phyloP scores from a whole-genome alignment of 1,140 invertebrate species.

The Aporrectodea caliginosa region DNA sequence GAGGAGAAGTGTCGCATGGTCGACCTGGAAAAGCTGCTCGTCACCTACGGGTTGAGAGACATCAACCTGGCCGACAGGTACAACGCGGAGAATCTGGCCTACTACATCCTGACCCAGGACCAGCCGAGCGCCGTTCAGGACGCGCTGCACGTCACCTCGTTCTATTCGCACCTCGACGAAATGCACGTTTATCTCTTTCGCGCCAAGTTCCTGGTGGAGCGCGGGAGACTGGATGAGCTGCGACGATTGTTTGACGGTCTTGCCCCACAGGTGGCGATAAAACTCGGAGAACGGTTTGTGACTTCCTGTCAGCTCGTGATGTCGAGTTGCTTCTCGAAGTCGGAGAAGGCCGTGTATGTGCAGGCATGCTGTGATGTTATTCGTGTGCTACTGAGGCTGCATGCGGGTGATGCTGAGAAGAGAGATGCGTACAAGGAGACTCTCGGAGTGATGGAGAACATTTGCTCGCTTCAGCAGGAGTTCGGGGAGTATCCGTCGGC shows the following conservation, averaged over 20 bases:
- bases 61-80: slow-evolving; percentile 18
- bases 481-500: not conserved
- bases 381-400: not conserved
- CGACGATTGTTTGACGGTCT: not conserved
- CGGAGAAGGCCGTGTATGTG: not conserved
- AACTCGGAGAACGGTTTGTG: not conserved
- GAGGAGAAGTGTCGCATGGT: slow-evolving; percentile 39
- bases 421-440: not conserved
- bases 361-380: not conserved
- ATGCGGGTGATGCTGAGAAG: too few species aligned
- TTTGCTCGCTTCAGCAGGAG: not conserved
- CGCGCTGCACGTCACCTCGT: slow-evolving; percentile 39
- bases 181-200: slow-evolving; percentile 38
- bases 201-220: not conserved
- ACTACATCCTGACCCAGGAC: slow-evolving; percentile 41
- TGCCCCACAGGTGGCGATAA: not conserved
- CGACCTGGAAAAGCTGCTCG: slow-evolving; percentile 41
- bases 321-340: not conserved
- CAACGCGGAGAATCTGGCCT: slow-evolving; percentile 36
- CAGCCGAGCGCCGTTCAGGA: slow-evolving; percentile 39
- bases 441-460: not conserved
- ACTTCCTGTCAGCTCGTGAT: not conserved
- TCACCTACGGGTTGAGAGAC: slow-evolving; percentile 42
- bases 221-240: not conserved
- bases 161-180: slow-evolving; percentile 34